Base-by-base conservation (phyloP, 2,888 invertebrate species). In the Panzeria rudis region DNA sequence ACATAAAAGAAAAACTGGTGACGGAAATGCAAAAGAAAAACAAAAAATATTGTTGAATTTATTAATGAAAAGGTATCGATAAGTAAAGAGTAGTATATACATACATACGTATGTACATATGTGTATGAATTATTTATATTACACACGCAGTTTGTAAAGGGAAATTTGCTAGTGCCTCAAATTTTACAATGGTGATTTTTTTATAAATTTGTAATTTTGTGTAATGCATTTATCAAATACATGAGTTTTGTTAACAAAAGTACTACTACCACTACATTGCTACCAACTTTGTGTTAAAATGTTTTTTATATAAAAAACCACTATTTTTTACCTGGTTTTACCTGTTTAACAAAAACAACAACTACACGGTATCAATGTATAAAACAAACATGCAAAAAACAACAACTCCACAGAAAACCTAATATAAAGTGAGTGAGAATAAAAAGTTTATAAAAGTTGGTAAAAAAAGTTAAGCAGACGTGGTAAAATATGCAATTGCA, bases 261-360 rank as follows among this genome's bases (percentile, higher is more conserved):
- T 72, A 52, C 25, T 29, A 72, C 41, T 23, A 50, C 54, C 59
- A 72, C 52, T 62, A 41, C 38, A 72, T 66, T 79, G 64, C 50
- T 85, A 81, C 69, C 82, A 86, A 81, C 76, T 76, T 50, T 82
- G 80, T 86, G 87, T 86, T 83, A 56, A 84, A 88, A 86, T 85
- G 88, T 72, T 38, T 73, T 29, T 56, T 59, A 50, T 64, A 62
- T 9, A 77, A 59, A 75, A 78, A 89, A 89, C 91, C 88, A 90
- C 90, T 90, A 90, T 90, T 91, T 88, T 38, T 87, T 90, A 90
- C 90, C 90, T 91, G 90, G 90, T 89, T 86, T 90, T 91, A 91
- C 90, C 91, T 90, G 90, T 90, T 91, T 76, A 64, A 68, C 17
- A 71, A 50, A 76, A 68, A 59, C 66, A 82, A 66, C 75, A 56